Evolutionary conservation across 2,113 vertebrate species (phyloP).

Genomic region (Lasiurus cinereus): DNA sequence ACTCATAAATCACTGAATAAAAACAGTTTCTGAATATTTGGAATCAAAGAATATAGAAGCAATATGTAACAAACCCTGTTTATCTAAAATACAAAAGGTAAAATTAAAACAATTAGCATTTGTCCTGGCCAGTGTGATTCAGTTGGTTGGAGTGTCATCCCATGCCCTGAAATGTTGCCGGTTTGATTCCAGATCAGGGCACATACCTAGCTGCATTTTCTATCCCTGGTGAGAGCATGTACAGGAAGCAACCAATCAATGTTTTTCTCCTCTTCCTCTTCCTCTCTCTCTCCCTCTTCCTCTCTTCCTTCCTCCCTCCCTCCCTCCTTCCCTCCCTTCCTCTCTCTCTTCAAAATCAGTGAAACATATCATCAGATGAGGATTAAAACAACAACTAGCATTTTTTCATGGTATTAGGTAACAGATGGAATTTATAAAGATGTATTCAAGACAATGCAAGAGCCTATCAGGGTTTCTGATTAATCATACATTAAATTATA

Average conservation of each 20-base stretch:
- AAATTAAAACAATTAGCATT: slow-evolving; percentile 55
- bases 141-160: neutral
- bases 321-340: rapidly evolving
- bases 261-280: neutral
- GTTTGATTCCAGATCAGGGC: neutral
- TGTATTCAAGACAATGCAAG: neutral
- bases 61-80: slow-evolving; percentile 9
- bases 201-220: neutral
- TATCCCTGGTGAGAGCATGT: neutral
- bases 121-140: neutral
- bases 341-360: neutral
- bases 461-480: neutral
- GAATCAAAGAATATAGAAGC: slow-evolving; percentile 38
- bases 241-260: neutral
- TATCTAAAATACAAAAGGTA: slow-evolving; percentile 31
- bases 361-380: neutral
- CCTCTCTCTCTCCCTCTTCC: neutral
- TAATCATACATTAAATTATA: slow-evolving; percentile 14
- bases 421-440: slow-evolving; percentile 42
- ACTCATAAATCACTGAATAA: slow-evolving; percentile 31
- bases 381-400: slow-evolving; percentile 10
- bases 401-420: neutral
- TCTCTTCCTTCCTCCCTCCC: no score
- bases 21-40: slow-evolving; percentile 33
- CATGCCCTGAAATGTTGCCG: neutral